These are phyloP conservation scores for Aulostomus chinensis DNA, from an alignment of 2,797 vertebrate genomes.

Conservation along the genomic window DNA sequence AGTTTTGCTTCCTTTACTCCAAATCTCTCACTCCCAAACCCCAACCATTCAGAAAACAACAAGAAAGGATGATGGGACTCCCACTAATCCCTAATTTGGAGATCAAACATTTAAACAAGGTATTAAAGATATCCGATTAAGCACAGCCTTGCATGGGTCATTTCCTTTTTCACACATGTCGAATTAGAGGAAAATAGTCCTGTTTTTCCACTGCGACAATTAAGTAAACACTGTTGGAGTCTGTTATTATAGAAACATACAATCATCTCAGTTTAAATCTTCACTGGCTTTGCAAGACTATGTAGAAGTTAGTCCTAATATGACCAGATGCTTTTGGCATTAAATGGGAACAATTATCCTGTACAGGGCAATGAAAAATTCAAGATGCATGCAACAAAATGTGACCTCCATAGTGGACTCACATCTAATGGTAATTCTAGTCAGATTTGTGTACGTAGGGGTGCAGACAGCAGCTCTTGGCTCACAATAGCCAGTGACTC, in stretches of 20 bases:
- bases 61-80: no score
- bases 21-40: no score
- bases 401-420: slow-evolving; percentile 28
- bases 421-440: slow-evolving; percentile 53
- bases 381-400: slow-evolving; percentile 18
- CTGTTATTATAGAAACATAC: no score
- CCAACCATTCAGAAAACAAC: no score
- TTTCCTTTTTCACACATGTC: not conserved
- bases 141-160: not conserved
- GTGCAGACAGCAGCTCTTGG: slow-evolving; percentile 64
- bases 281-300: not conserved
- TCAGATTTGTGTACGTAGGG: slow-evolving; percentile 54
- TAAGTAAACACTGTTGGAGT: no score
- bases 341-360: slow-evolving; percentile 14
- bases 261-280: not conserved
- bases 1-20: no score
- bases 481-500: slow-evolving; percentile 67
- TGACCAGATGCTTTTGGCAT: not conserved
- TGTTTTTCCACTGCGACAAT: slow-evolving; percentile 7
- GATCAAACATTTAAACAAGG: slow-evolving; percentile 4
- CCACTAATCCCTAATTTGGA: not conserved
- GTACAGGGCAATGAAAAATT: slow-evolving; percentile 4
- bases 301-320: slow-evolving; percentile 9
- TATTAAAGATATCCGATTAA: slow-evolving; percentile 12
- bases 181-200: slow-evolving; percentile 12